A percentile compares a stretch with the other conserved stretches of the same genome.
Evolutionary conservation across 23 tunicate genomes (phyloP).

Genomic region (Botrylloides violaceus): DNA sequence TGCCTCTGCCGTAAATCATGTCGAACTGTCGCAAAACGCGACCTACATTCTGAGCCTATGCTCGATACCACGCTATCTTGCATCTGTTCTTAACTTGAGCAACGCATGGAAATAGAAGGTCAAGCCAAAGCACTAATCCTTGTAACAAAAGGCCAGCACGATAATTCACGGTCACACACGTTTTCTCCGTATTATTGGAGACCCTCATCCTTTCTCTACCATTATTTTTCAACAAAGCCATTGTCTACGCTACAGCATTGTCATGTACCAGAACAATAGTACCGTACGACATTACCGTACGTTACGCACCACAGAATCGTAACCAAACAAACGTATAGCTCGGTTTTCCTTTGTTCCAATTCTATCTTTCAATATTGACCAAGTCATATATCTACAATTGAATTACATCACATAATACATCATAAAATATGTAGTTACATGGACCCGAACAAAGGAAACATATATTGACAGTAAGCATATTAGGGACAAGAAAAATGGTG

Average conservation of each 20-base stretch:
- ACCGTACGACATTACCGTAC: background rate
- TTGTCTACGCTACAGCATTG: background rate
- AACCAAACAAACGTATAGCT: background rate
- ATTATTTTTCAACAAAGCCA: background rate
- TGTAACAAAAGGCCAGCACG: background rate
- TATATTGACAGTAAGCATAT: no score
- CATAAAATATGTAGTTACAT: background rate
- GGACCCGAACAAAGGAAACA: background rate
- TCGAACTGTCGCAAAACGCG: no score
- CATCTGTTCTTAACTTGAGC: no score
- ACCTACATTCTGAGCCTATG: no score
- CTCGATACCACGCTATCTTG: no score
- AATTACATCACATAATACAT: background rate
- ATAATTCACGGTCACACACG: background rate
- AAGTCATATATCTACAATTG: background rate
- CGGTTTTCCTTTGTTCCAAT: background rate
- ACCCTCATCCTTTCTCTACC: background rate
- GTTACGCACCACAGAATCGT: slow-evolving; percentile 1
- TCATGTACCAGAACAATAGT: background rate
- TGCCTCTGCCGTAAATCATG: no score
- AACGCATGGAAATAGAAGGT: no score
- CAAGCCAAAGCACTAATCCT: no score
- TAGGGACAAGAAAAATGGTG: no score
- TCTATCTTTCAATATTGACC: background rate
- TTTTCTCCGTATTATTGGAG: background rate